These are phyloP conservation scores for Pseudomyrmex dendroicus DNA, from an alignment of 1,140 invertebrate genomes.

Conservation along the genomic window DNA sequence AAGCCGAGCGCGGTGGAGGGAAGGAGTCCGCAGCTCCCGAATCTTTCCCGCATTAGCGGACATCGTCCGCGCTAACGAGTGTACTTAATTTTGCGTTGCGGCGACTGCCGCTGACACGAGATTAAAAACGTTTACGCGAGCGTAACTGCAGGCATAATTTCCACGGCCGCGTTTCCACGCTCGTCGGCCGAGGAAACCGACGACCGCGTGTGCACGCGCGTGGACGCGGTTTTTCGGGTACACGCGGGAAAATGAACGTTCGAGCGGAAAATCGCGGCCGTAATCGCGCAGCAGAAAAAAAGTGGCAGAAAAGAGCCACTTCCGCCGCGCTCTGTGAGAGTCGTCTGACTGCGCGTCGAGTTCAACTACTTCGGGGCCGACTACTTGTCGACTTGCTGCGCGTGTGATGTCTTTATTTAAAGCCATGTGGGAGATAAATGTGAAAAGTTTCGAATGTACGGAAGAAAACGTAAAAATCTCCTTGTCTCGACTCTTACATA, in stretches of 20 bases:
- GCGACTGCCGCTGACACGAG: conserved; percentile 69
- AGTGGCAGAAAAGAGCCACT: too few relatives aligned
- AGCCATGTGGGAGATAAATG: too few relatives aligned
- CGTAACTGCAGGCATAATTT: conserved; percentile 68
- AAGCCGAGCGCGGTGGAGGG: neutral
- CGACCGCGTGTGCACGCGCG: conserved; percentile 1
- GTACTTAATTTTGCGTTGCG: conserved; percentile 74
- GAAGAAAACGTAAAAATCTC: neutral
- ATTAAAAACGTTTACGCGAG: conserved; percentile 74
- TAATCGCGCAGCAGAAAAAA: conserved; percentile 25
- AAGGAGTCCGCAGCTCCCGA: conserved; percentile 4
- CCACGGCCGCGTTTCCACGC: conserved; percentile 8
- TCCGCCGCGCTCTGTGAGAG: neutral
- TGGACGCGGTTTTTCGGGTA: conserved; percentile 28
- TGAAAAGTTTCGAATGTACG: too few relatives aligned
- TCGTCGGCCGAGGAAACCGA: conserved; percentile 4
- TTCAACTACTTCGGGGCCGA: conserved; percentile 35
- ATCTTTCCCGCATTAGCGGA: conserved; percentile 76
- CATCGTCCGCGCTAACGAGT: conserved; percentile 74
- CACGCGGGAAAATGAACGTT: conserved; percentile 21
- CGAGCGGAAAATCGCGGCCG: conserved; percentile 48
- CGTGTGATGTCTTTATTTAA: neutral
- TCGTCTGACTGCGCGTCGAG: conserved; percentile 11
- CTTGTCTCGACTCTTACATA: neutral
- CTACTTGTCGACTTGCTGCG: neutral